These are phyloP conservation scores for Zaprionus africanus DNA, from an alignment of 1,140 invertebrate species.

Conservation along the genomic window DNA sequence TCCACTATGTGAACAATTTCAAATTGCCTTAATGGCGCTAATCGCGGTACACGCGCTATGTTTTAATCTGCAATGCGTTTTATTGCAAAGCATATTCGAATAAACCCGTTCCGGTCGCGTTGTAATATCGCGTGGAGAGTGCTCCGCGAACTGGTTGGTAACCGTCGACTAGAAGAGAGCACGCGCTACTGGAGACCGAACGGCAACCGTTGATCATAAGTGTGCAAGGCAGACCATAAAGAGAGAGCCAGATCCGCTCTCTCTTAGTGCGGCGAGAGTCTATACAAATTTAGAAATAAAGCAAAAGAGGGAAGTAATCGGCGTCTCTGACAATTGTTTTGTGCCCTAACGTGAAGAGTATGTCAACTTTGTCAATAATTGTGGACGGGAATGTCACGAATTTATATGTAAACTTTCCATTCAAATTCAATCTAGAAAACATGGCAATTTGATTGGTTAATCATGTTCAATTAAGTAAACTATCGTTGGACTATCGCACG, in stretches of 20 bases:
- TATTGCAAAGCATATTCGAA: constrained; percentile 25
- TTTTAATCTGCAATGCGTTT: constrained; percentile 35
- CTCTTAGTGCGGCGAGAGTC: not conserved
- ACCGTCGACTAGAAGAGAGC: constrained; percentile 18
- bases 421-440: not conserved
- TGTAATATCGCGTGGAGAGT: constrained; percentile 47
- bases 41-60: not conserved
- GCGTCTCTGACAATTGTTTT: not conserved
- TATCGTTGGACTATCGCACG: not conserved
- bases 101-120: constrained; percentile 60
- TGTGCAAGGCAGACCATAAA: not conserved
- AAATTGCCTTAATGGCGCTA: not conserved
- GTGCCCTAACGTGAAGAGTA: not conserved
- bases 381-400: not conserved
- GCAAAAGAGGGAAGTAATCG: not conserved
- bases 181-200: not conserved
- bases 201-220: not conserved
- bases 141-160: constrained; percentile 54
- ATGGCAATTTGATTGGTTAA: not conserved
- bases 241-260: not conserved
- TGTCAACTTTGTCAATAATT: not conserved
- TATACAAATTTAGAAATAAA: constrained; percentile 15
- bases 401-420: not conserved
- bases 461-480: not conserved
- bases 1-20: not conserved